Percentiles rank a stretch among this genome's conserved stretches.
phyloP scores from a whole-genome alignment of 2,797 vertebrate genomes.

The Lacerta viridis region DNA sequence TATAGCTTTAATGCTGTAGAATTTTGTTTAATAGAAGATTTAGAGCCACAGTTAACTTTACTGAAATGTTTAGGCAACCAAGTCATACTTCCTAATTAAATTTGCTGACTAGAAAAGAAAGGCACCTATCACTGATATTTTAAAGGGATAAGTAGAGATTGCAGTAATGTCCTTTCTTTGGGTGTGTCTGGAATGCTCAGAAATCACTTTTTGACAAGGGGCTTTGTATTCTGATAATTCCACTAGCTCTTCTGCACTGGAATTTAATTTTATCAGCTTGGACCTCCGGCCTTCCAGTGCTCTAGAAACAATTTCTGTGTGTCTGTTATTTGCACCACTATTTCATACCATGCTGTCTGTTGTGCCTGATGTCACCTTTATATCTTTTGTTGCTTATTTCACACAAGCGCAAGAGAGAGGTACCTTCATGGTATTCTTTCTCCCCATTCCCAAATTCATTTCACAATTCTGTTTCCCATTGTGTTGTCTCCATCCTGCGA shows the following conservation, averaged over 20 bases:
- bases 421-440: slow-evolving; percentile 4
- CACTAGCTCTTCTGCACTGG: not conserved
- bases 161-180: not conserved
- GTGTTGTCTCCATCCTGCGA: slow-evolving; percentile 32
- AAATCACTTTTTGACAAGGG: slow-evolving; percentile 13
- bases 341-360: slow-evolving; percentile 25
- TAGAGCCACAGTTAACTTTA: not conserved
- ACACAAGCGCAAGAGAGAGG: not conserved
- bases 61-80: not conserved
- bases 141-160: not conserved
- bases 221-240: slow-evolving; percentile 27
- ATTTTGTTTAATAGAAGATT: slow-evolving; percentile 10
- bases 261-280: slow-evolving; percentile 4
- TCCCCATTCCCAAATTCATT: slow-evolving; percentile 12
- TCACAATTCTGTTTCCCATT: not conserved
- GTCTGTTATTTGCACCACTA: not conserved
- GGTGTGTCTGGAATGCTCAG: not conserved
- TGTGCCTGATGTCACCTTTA: not conserved
- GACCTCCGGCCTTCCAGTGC: slow-evolving; percentile 6
- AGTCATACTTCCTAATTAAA: slow-evolving; percentile 2
- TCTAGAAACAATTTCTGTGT: slow-evolving; percentile 26
- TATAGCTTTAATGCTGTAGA: not conserved
- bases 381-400: slow-evolving; percentile 49
- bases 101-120: not conserved
- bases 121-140: not conserved